These are phyloP conservation scores for Monodelphis domestica DNA, from an alignment of 2,797 vertebrate species.

Conservation along the genomic window DNA sequence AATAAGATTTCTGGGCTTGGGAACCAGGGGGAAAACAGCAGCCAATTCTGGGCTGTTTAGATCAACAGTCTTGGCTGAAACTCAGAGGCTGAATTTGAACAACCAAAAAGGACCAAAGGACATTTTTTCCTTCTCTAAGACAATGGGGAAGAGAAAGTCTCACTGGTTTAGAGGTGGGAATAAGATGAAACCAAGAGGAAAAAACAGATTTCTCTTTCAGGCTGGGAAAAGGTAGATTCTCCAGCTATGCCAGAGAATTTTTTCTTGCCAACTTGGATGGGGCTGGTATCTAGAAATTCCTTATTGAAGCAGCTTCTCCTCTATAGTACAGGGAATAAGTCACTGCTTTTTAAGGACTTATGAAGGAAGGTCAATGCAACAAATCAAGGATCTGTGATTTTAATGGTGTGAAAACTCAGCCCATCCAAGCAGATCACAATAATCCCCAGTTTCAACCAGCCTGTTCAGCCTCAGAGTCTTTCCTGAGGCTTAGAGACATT, in stretches of 20 bases:
- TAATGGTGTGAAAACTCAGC: not conserved
- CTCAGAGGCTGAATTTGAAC: not conserved
- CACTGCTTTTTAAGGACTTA: not conserved
- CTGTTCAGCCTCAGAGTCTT: not conserved
- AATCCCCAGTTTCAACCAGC: not conserved
- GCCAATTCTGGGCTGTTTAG: not conserved
- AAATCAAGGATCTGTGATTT: not conserved
- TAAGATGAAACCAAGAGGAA: not conserved
- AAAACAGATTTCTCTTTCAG: not conserved
- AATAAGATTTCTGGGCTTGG: not conserved
- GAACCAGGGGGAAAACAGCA: not conserved
- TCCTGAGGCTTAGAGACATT: not conserved
- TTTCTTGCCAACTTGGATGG: not conserved
- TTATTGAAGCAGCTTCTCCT: not conserved
- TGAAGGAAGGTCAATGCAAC: not conserved
- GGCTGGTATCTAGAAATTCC: not conserved
- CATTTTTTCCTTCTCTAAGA: not conserved
- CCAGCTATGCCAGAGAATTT: not conserved
- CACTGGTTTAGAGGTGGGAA: not conserved
- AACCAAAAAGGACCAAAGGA: not conserved
- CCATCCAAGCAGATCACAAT: not conserved
- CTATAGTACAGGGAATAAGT: not conserved
- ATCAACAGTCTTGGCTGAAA: not conserved
- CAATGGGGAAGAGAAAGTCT: not conserved
- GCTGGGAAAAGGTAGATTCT: not conserved